Evolutionary conservation across 2,113 vertebrate genomes (phyloP).

Genomic region (Caranx melampygus): DNA sequence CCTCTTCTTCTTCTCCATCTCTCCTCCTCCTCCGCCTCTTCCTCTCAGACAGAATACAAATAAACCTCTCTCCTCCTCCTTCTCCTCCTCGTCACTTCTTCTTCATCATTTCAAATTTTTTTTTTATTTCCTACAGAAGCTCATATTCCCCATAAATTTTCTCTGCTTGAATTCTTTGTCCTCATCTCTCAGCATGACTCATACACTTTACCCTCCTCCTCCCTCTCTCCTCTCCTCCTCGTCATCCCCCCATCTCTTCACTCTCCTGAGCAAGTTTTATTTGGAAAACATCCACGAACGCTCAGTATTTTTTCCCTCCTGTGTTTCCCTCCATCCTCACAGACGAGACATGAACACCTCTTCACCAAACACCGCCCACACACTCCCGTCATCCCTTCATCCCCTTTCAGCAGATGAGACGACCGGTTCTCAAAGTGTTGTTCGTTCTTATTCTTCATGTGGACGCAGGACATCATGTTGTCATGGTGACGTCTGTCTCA

Average conservation of each 20-base stretch:
- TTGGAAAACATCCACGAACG: conserved; percentile 26
- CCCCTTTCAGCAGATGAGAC: neutral
- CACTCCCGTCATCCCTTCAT: neutral
- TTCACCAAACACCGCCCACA: too few species aligned
- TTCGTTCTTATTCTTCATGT: neutral
- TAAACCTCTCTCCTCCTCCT: conserved; percentile 19
- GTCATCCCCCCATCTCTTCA: conserved; percentile 42
- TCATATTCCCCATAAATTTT: conserved; percentile 65
- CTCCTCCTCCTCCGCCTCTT: neutral
- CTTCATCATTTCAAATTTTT: conserved; percentile 24
- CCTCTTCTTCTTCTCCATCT: conserved; percentile 26
- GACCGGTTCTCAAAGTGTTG: neutral
- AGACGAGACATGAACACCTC: neutral
- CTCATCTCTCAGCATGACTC: conserved; percentile 68
- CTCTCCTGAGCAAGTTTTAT: conserved; percentile 45
- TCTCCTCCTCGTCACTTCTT: conserved; percentile 19
- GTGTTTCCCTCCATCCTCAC: neutral
- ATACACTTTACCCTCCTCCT: conserved; percentile 40
- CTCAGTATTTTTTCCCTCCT: conserved; percentile 34
- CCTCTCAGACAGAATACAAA: conserved; percentile 59
- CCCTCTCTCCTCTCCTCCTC: conserved; percentile 7
- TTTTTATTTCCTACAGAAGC: conserved; percentile 42
- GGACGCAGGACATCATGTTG: neutral
- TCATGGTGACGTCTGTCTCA: neutral
- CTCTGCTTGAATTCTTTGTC: conserved; percentile 64